These are phyloP conservation scores for Microplitis demolitor DNA, from an alignment of 1,140 invertebrate genomes.

Conservation along the genomic window DNA sequence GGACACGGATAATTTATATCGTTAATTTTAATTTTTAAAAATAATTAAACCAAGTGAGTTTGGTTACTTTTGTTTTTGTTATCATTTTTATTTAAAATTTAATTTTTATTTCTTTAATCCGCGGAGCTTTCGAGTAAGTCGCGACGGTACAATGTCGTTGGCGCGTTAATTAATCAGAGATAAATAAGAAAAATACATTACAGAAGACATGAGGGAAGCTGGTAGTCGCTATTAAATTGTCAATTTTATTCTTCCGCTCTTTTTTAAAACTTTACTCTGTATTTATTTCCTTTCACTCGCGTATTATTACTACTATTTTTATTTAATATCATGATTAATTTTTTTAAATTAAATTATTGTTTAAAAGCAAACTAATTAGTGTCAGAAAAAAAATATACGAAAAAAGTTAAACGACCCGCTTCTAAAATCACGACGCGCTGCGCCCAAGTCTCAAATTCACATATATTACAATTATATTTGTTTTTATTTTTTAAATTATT, in stretches of 20 bases:
- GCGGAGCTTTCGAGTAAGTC: neutral
- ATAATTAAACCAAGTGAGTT: neutral
- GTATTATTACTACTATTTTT: neutral
- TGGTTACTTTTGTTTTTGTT: constrained; percentile 16
- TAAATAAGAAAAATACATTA: constrained; percentile 49
- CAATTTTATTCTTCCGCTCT: neutral
- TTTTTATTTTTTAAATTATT: too few relatives aligned
- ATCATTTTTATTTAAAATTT: neutral
- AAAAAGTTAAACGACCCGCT: neutral
- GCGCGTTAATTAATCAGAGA: constrained; percentile 47
- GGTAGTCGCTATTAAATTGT: constrained; percentile 36
- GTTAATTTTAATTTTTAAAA: constrained; percentile 6
- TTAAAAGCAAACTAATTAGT: constrained; percentile 22
- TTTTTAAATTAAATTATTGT: neutral
- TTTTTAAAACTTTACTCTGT: neutral
- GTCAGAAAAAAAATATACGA: neutral
- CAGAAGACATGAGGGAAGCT: constrained; percentile 56
- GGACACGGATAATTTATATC: constrained; percentile 29
- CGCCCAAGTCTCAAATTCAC: neutral
- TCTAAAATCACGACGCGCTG: neutral
- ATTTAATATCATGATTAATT: neutral
- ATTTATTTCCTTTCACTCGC: constrained; percentile 15
- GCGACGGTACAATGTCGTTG: constrained; percentile 43
- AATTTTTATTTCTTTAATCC: neutral
- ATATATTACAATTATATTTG: neutral